Conservation (phyloP, 2,113 vertebrate genomes). For the Sylvicapra grimmia region DNA sequence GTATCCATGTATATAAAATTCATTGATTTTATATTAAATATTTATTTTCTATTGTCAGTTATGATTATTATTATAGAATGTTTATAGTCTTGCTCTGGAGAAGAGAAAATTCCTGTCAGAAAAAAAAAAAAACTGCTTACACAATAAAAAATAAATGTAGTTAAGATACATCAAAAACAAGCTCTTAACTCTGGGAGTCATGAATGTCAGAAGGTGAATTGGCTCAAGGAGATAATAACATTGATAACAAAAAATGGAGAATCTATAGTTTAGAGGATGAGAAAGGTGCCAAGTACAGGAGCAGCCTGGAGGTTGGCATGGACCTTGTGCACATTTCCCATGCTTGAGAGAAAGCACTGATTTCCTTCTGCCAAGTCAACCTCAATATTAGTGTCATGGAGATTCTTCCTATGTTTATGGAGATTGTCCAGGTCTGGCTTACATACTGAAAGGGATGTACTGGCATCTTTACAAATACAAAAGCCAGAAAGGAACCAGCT, state of each 20-base stretch:
- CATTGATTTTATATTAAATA: not conserved
- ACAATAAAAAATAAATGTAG: not conserved
- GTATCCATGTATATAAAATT: not conserved
- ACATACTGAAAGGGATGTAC: not conserved
- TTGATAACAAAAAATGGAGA: not conserved
- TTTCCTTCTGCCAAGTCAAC: conserved; percentile 6
- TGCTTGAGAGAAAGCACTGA: not conserved
- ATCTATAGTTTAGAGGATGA: not conserved
- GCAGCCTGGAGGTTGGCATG: not conserved
- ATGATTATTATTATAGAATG: not conserved
- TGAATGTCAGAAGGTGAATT: not conserved
- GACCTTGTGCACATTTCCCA: not conserved
- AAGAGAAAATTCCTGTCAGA: not conserved
- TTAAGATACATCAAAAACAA: not conserved
- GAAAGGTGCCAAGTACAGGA: not conserved
- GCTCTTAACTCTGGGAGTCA: not conserved
- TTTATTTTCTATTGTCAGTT: not conserved
- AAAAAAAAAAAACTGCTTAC: not conserved
- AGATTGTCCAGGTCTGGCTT: conserved; percentile 16
- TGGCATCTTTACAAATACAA: not conserved
- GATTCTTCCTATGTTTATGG: not conserved
- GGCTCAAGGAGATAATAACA: not conserved
- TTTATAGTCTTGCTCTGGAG: not conserved
- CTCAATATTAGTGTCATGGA: not conserved
- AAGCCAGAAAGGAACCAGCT: not conserved